Conservation (phyloP, 2,113 vertebrate species). For the Macrotus californicus region DNA sequence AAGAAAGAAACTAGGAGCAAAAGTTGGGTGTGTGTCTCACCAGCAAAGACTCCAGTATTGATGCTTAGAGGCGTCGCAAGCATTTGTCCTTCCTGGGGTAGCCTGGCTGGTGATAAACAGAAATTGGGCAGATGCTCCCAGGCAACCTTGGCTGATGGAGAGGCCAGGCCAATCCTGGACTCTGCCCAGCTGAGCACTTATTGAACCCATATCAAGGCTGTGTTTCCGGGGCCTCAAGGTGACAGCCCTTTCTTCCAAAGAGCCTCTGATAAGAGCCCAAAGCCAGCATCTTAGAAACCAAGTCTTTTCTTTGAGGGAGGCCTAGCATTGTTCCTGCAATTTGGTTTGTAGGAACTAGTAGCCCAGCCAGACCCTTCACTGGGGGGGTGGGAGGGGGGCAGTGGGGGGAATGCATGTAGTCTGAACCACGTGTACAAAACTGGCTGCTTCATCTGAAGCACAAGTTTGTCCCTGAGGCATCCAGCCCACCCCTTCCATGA, state of each 20-base stretch:
- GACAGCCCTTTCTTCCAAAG: neutral
- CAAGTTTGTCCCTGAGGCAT: neutral
- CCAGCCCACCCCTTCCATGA: neutral
- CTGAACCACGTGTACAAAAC: too few relatives aligned
- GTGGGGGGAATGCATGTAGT: neutral
- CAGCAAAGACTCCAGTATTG: neutral
- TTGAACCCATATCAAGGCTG: neutral
- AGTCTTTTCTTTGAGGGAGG: neutral
- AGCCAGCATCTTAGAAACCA: neutral
- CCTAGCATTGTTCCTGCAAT: neutral
- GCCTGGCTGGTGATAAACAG: neutral
- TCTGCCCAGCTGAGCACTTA: neutral
- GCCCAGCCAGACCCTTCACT: neutral
- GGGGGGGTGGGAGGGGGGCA: too few relatives aligned
- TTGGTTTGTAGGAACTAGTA: neutral
- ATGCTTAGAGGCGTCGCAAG: neutral
- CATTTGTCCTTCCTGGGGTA: neutral
- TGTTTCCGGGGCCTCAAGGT: neutral
- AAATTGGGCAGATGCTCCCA: neutral
- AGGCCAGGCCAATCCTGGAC: neutral
- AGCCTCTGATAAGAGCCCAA: neutral
- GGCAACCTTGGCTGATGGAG: neutral
- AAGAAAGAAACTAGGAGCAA: neutral
- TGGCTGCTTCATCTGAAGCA: neutral
- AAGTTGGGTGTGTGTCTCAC: neutral